These are phyloP conservation scores for Eptesicus fuscus DNA, from an alignment of 2,113 vertebrate species.

Conservation along the genomic window DNA sequence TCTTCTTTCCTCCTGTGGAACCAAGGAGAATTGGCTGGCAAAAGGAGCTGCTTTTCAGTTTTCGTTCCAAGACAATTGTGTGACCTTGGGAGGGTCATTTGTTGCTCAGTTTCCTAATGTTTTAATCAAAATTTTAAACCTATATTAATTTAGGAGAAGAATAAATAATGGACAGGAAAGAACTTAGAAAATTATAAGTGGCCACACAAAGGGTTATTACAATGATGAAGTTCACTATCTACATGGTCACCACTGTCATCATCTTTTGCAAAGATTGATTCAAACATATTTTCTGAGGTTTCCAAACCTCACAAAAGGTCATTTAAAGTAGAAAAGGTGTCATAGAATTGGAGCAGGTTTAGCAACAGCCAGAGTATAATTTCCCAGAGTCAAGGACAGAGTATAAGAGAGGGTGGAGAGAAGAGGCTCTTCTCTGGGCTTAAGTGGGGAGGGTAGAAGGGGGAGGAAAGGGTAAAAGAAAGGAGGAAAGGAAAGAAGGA, in stretches of 20 bases:
- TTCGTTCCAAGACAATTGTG: background rate
- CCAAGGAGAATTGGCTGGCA: background rate
- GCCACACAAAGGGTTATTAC: fast-evolving
- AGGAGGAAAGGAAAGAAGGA: fast-evolving
- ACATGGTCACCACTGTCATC: fast-evolving
- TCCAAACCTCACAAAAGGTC: background rate
- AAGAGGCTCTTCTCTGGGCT: background rate
- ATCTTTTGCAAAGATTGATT: background rate
- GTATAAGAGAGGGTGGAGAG: background rate
- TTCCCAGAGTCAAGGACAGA: background rate
- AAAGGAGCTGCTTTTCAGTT: background rate
- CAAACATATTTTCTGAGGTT: background rate
- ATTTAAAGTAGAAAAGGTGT: background rate
- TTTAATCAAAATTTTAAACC: background rate
- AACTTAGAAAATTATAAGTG: background rate
- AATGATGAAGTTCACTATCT: background rate
- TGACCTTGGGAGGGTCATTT: background rate
- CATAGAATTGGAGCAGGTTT: background rate
- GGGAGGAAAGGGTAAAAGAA: fast-evolving
- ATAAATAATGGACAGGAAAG: background rate
- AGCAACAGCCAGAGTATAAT: background rate
- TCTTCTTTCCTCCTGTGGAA: background rate
- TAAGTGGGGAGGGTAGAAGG: background rate
- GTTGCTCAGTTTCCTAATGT: background rate
- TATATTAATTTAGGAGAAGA: background rate